Evolutionary conservation across 2,888 invertebrate genomes (phyloP).

Genomic region (Chloroclysta siterata): DNA sequence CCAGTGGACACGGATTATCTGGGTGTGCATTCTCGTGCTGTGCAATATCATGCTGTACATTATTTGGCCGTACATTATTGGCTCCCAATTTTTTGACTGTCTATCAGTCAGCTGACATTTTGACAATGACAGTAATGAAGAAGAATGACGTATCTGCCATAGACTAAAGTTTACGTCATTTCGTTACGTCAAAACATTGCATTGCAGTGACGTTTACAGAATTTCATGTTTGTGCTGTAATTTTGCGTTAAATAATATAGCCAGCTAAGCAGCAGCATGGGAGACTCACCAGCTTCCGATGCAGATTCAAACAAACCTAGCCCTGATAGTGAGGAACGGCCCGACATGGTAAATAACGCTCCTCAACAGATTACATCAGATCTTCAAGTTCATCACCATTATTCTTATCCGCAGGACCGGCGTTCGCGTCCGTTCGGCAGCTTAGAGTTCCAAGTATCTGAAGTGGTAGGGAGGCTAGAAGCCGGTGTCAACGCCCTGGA

Average conservation of each 20-base stretch:
- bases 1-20: too few species aligned
- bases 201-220: slow-evolving; percentile 81
- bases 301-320: slow-evolving; percentile 66
- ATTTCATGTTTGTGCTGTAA: slow-evolving; percentile 73
- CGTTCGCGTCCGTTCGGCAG: slow-evolving; percentile 87
- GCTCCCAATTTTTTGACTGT: too few species aligned
- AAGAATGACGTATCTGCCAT: too few species aligned
- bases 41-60: too few species aligned
- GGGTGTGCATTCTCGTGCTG: too few species aligned
- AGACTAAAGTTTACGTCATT: neutral
- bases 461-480: slow-evolving; percentile 89
- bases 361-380: slow-evolving; percentile 28
- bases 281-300: slow-evolving; percentile 73
- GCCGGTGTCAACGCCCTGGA: slow-evolving; percentile 85
- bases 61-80: too few species aligned
- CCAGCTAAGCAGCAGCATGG: slow-evolving; percentile 81
- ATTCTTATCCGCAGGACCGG: slow-evolving; percentile 79
- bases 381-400: slow-evolving; percentile 23
- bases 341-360: slow-evolving; percentile 62
- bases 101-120: too few species aligned
- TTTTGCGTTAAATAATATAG: slow-evolving; percentile 49
- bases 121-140: too few species aligned
- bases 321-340: slow-evolving; percentile 56
- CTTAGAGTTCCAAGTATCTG: slow-evolving; percentile 89
- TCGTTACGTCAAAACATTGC: slow-evolving; percentile 58